Base-by-base conservation (phyloP, 2,113 vertebrate species). In the Amazona guildingii region DNA sequence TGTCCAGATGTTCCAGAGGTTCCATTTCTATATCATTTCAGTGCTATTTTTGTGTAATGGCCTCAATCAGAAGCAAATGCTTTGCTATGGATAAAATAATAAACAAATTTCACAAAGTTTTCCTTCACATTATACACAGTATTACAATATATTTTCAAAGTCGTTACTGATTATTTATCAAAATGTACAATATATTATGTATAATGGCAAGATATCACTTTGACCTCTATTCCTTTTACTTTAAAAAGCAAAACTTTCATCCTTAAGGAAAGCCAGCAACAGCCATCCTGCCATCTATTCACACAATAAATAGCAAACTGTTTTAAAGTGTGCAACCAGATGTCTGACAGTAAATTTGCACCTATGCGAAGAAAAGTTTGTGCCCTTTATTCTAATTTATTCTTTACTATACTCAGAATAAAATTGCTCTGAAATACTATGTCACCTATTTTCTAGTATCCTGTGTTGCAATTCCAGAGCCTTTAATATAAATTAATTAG, bases 291-390 rank as follows among this genome's bases (percentile, higher is more conserved):
- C 9, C 17, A 23, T 29, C 43, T 76, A 55, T 28, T 62, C 14
- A 25, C 13, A 20, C 17, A 59, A 77, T 18, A 48, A 87, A 33
- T 4, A 55, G 5, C 10, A 72, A 85, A 72, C 17, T 23, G 3
- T 11, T 70, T 72, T n/a, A 49, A 24, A 20, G 13, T 19, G 6
- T 66, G 10, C 29, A 68, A 52, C 3, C 8, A 83, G 20, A 43
- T n/a, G 1, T 37, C 35, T 64, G 37, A 28, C 7, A 16, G 19
- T 43, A 81, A 78, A 84, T 6, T 33, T 62, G 13, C 9, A 70
- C 24, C 28, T 57, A 2, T 20, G 4, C 0, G 0, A 83, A 74
- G 17, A 44, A 57, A 74, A 64, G 44, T 18, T 20, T 41, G 23
- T 27, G 61, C 37, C 13, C 1, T 83, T 49, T 66, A 33, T 88